phyloP scores from a whole-genome alignment of 1,140 invertebrate genomes.

The Neotoxoptera formosana region DNA sequence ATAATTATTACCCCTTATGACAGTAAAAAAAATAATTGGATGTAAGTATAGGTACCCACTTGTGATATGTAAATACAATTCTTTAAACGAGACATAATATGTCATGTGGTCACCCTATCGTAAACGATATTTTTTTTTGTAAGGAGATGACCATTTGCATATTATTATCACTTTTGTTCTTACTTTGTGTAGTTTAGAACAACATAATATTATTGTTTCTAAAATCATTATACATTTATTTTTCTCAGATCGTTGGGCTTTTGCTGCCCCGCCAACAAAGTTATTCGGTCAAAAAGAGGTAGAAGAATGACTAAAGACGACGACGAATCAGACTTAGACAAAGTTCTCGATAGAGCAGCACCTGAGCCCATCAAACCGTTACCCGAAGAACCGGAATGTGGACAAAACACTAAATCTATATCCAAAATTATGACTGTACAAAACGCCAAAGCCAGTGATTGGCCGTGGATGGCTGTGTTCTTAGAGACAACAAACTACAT shows the following conservation, averaged over 20 bases:
- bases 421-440: slow-evolving; percentile 76
- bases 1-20: neutral
- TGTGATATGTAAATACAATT: no score
- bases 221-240: neutral
- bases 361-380: slow-evolving; percentile 42
- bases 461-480: slow-evolving; percentile 82
- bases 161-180: neutral
- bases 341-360: neutral
- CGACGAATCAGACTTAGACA: slow-evolving; percentile 27
- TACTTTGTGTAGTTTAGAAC: neutral
- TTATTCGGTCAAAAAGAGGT: neutral
- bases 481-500: slow-evolving; percentile 82
- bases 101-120: neutral
- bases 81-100: no score
- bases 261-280: slow-evolving; percentile 5
- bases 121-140: neutral
- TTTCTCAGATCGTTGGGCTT: neutral
- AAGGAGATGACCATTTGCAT: neutral
- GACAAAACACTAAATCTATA: slow-evolving; percentile 80
- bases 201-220: neutral
- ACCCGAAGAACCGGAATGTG: slow-evolving; percentile 63
- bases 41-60: no score
- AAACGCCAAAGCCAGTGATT: slow-evolving; percentile 75
- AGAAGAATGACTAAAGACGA: neutral
- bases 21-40: neutral